Evolutionary conservation across 2,888 invertebrate species (phyloP).

Genomic region (Lydus trimaculatus): DNA sequence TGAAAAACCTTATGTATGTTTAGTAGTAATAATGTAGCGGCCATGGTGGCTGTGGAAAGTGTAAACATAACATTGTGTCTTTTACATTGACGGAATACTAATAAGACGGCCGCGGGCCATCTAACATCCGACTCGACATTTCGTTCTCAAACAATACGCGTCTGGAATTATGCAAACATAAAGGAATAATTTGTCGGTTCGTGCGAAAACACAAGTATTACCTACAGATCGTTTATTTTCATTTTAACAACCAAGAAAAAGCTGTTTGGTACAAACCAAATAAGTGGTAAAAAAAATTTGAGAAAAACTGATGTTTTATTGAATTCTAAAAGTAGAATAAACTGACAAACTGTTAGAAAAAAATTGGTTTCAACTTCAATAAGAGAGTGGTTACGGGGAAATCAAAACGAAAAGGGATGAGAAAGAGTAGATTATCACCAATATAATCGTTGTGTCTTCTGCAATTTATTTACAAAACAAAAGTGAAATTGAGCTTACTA

Average conservation of each 20-base stretch:
- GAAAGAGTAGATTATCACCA: slow-evolving; percentile 21
- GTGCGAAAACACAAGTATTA: slow-evolving; percentile 16
- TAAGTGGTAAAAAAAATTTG: too few species aligned
- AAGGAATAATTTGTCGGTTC: slow-evolving; percentile 45
- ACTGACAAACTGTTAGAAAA: neutral
- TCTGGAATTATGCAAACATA: slow-evolving; percentile 46
- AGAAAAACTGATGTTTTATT: too few species aligned
- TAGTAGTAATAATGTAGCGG: slow-evolving; percentile 29
- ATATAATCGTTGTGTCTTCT: slow-evolving; percentile 26
- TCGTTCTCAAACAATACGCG: slow-evolving; percentile 48
- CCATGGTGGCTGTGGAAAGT: slow-evolving; percentile 21
- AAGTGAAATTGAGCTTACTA: slow-evolving; percentile 32
- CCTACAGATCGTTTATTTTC: neutral
- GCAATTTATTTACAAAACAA: slow-evolving; percentile 36
- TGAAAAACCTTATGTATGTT: slow-evolving; percentile 1
- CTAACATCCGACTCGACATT: slow-evolving; percentile 43
- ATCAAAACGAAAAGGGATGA: neutral
- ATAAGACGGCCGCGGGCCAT: slow-evolving; percentile 44
- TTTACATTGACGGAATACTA: slow-evolving; percentile 45
- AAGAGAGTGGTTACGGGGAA: neutral
- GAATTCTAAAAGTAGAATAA: too few species aligned
- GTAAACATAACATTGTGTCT: slow-evolving; percentile 36
- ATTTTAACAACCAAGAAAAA: neutral
- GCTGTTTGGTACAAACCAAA: too few species aligned
- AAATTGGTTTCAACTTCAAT: too few species aligned